A percentile compares a stretch with the other conserved stretches of the same genome.
phyloP scores from a whole-genome alignment of 2,888 invertebrate genomes.

The Psylliodes chrysocephalus region DNA sequence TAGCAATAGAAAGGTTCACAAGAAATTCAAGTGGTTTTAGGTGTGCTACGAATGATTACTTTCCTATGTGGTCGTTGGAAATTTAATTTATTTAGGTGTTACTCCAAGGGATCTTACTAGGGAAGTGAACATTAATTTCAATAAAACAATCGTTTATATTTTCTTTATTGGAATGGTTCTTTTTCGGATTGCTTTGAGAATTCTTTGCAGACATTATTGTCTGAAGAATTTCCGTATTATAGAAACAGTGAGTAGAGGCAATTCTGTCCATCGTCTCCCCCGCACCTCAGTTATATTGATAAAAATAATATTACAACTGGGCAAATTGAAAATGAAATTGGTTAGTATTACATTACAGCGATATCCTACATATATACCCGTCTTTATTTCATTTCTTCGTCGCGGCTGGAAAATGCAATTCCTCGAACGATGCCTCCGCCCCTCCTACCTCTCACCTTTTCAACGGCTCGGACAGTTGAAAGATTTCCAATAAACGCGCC shows the following conservation, averaged over 20 bases:
- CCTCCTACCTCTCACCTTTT: slow-evolving; percentile 55
- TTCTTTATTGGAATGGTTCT: neutral
- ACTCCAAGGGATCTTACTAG: too few relatives aligned
- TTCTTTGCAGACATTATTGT: slow-evolving; percentile 5
- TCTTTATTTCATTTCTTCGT: slow-evolving; percentile 42
- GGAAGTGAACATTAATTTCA: too few relatives aligned
- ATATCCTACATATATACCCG: slow-evolving; percentile 40
- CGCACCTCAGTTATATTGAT: slow-evolving; percentile 18
- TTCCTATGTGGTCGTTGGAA: too few relatives aligned
- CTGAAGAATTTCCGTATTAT: slow-evolving; percentile 13
- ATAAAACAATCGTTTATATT: neutral
- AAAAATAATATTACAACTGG: slow-evolving; percentile 39
- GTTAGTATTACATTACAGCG: slow-evolving; percentile 44
- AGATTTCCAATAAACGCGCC: slow-evolving; percentile 65
- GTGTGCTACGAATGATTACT: too few relatives aligned
- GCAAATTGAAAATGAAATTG: slow-evolving; percentile 46
- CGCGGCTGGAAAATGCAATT: slow-evolving; percentile 57
- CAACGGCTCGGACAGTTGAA: slow-evolving; percentile 63
- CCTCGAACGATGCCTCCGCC: slow-evolving; percentile 54
- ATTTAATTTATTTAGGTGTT: too few relatives aligned
- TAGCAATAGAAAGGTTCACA: too few relatives aligned
- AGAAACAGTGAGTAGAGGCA: slow-evolving; percentile 9
- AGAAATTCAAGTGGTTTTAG: too few relatives aligned
- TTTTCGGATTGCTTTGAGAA: slow-evolving; percentile 3
- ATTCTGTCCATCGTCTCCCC: neutral